Percentiles rank a stretch among this genome's conserved stretches.
phyloP scores from a whole-genome alignment of 2,888 invertebrate species.

The Mystacides longicornis region DNA sequence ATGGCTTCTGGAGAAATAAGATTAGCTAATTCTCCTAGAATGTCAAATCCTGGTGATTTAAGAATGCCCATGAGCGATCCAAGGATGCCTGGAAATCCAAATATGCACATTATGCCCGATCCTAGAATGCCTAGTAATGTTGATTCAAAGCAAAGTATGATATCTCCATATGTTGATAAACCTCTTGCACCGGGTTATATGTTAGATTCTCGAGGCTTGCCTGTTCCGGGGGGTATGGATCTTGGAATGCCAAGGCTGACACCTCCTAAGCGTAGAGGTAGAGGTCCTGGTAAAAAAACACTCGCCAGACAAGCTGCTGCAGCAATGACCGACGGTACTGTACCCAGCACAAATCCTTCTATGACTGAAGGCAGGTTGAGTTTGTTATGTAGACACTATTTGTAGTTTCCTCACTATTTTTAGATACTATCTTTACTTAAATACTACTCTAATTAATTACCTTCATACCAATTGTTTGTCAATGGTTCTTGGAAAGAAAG shows the following conservation, averaged over 20 bases:
- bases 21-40: not conserved
- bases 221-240: slow-evolving; percentile 9
- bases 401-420: no score
- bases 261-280: slow-evolving; percentile 36
- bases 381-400: no score
- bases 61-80: not conserved
- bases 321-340: slow-evolving; percentile 20
- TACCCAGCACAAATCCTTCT: slow-evolving; percentile 10
- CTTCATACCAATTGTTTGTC: no score
- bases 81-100: slow-evolving; percentile 7
- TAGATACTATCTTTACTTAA: no score
- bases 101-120: slow-evolving; percentile 1
- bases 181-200: slow-evolving; percentile 17
- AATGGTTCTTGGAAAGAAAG: no score
- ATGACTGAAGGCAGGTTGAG: slow-evolving; percentile 36
- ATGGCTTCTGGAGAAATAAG: slow-evolving; percentile 4
- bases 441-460: no score
- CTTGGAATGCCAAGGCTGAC: slow-evolving; percentile 29
- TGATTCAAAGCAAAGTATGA: not conserved
- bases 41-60: not conserved
- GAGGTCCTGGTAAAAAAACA: slow-evolving; percentile 40
- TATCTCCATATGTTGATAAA: not conserved
- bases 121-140: not conserved
- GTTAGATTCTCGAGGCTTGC: slow-evolving; percentile 9
- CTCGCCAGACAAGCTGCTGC: slow-evolving; percentile 34